Conservation (phyloP, 2,797 vertebrate species). For the Orestias chungarensis region DNA sequence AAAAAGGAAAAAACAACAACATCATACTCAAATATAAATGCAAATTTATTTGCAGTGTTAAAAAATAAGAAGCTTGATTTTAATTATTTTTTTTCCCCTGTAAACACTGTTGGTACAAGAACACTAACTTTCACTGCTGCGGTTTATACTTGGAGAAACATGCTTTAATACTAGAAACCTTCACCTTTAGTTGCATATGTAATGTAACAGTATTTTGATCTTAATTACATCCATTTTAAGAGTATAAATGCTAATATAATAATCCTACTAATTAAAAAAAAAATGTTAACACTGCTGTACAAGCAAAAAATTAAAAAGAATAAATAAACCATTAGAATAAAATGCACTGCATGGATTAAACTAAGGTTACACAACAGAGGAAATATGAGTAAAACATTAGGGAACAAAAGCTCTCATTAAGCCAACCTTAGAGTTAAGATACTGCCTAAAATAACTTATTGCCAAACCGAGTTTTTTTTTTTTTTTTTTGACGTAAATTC, state of each 20-base stretch:
- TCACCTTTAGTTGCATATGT: slow-evolving; percentile 62
- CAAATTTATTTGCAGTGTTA: slow-evolving; percentile 15
- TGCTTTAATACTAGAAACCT: slow-evolving; percentile 12
- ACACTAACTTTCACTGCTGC: slow-evolving; percentile 15
- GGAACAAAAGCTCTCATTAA: slow-evolving; percentile 66
- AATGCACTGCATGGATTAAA: slow-evolving; percentile 59
- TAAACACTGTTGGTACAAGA: slow-evolving; percentile 30
- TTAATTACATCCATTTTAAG: slow-evolving; percentile 51
- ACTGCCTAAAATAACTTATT: slow-evolving; percentile 5
- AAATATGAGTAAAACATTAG: slow-evolving; percentile 49
- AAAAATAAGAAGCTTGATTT: slow-evolving; percentile 6
- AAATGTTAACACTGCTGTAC: slow-evolving; percentile 54
- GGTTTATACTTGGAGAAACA: slow-evolving; percentile 5
- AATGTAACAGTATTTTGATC: slow-evolving; percentile 51
- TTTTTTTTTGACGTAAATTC: slow-evolving; percentile 8
- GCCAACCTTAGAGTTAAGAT: slow-evolving; percentile 15
- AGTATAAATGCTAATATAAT: slow-evolving; percentile 43
- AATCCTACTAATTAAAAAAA: slow-evolving; percentile 36
- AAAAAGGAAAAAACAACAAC: slow-evolving; percentile 21
- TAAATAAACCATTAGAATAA: slow-evolving; percentile 69
- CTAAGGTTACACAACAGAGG: slow-evolving; percentile 49
- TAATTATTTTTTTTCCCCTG: not conserved
- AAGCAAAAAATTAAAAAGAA: slow-evolving; percentile 58
- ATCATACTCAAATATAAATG: not conserved
- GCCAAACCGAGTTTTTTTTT: not conserved